Conservation (phyloP, 2,888 invertebrate species). For the Bugula neritina region DNA sequence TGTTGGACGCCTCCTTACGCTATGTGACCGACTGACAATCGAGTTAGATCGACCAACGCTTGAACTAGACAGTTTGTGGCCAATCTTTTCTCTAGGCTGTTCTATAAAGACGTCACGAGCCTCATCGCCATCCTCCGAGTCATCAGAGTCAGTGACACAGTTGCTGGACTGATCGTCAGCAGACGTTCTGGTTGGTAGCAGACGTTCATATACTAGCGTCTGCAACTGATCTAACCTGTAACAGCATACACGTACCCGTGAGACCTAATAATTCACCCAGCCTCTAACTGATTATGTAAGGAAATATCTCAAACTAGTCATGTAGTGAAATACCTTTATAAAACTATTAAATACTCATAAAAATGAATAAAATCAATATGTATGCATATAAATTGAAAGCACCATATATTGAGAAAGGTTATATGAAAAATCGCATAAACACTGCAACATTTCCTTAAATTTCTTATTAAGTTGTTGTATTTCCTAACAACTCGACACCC, state of each 20-base stretch:
- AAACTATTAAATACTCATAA: too few species aligned
- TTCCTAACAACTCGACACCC: too few species aligned
- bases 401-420: too few species aligned
- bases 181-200: neutral
- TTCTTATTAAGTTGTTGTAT: too few species aligned
- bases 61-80: neutral
- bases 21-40: neutral
- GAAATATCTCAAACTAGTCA: too few species aligned
- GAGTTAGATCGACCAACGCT: neutral
- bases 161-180: neutral
- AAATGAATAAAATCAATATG: too few species aligned
- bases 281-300: too few species aligned
- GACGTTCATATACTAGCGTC: neutral
- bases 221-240: neutral
- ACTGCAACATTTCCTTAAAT: too few species aligned
- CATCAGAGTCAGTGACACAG: slow-evolving; percentile 1
- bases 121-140: neutral
- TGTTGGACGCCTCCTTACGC: neutral
- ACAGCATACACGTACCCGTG: neutral
- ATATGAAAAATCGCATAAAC: too few species aligned
- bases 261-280: too few species aligned
- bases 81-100: neutral
- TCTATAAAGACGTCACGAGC: neutral
- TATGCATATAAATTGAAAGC: too few species aligned
- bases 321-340: too few species aligned